phyloP scores from a whole-genome alignment of 2,113 vertebrate species.

The Isichthys henryi region DNA sequence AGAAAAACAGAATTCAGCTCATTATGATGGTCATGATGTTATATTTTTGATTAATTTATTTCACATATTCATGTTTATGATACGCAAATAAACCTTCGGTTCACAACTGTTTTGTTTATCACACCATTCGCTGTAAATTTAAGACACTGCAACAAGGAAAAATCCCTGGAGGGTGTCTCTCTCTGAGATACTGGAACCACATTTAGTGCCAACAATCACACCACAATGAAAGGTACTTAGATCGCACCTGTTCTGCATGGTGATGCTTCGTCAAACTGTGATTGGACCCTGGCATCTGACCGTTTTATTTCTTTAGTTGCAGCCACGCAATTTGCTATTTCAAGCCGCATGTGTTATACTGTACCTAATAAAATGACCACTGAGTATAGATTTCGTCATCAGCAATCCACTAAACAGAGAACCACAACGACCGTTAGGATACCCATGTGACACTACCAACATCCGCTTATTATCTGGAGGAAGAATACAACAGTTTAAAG shows the following conservation, averaged over 20 bases:
- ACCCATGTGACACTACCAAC: constrained; percentile 4
- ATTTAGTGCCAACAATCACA: background rate
- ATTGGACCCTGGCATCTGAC: background rate
- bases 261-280: background rate
- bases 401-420: constrained; percentile 7
- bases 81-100: background rate
- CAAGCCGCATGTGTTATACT: background rate
- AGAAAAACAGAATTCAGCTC: background rate
- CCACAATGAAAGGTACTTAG: background rate
- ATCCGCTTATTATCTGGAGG: background rate
- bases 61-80: background rate
- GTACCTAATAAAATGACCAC: background rate
- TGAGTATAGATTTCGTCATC: background rate
- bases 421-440: background rate
- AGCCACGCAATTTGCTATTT: background rate
- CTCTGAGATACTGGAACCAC: background rate
- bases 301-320: background rate
- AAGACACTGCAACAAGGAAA: background rate
- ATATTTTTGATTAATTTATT: background rate
- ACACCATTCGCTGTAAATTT: background rate
- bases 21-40: background rate
- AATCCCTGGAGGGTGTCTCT: background rate
- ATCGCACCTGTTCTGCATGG: background rate
- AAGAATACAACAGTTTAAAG: background rate
- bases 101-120: background rate